A percentile compares a stretch with the other conserved stretches of the same genome.
Evolutionary conservation across 30 jellyfish, hydroid and myxozoan species (phyloP).

Genomic region (Hydractinia symbiolongicarpus): DNA sequence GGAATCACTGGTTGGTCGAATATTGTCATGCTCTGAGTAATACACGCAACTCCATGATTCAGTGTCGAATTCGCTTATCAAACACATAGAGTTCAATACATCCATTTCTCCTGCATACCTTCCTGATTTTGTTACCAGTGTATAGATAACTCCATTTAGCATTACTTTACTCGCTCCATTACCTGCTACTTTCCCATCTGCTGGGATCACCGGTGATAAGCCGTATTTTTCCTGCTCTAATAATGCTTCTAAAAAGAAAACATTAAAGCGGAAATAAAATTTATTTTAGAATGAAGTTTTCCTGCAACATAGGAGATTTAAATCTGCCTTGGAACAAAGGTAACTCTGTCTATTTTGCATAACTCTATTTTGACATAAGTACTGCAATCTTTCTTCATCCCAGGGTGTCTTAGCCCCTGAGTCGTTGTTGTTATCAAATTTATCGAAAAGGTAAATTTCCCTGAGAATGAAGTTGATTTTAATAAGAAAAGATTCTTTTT

Average conservation of each 20-base stretch:
- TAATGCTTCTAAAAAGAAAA: neutral
- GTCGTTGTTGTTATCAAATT: too few species aligned
- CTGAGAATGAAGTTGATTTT: too few species aligned
- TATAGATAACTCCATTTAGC: neutral
- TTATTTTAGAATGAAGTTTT: neutral
- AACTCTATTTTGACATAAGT: too few species aligned
- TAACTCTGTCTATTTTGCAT: too few species aligned
- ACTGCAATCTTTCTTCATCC: too few species aligned
- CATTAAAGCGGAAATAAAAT: neutral
- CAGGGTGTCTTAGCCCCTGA: too few species aligned
- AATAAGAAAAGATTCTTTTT: too few species aligned
- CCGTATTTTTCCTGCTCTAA: neutral
- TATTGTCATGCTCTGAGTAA: neutral
- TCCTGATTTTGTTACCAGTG: slow-evolving; percentile 4
- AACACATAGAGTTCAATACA: neutral
- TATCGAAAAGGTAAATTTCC: too few species aligned
- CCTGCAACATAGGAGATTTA: neutral
- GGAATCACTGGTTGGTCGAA: slow-evolving; percentile 6
- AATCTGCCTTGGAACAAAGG: neutral
- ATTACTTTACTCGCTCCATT: slow-evolving; percentile 2
- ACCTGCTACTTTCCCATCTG: slow-evolving; percentile 6
- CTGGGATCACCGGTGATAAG: slow-evolving; percentile 2
- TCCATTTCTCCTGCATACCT: slow-evolving; percentile 12
- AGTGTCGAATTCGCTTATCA: neutral
- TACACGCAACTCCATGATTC: slow-evolving; percentile 9